These are phyloP conservation scores for Amblyjoppa fuscipennis DNA, from an alignment of 2,888 invertebrate species.

Conservation along the genomic window DNA sequence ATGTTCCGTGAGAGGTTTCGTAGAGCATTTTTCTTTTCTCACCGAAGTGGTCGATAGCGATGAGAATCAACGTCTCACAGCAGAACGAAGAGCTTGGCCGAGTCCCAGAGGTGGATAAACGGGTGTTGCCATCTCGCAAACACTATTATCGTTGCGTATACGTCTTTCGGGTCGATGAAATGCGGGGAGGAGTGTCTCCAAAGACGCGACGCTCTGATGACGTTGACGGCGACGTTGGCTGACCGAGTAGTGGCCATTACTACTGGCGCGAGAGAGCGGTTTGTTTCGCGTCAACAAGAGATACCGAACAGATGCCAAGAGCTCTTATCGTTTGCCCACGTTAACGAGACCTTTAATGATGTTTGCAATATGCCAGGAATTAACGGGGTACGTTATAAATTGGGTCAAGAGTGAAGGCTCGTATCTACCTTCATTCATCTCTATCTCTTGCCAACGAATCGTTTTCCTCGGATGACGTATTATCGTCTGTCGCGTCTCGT, in stretches of 20 bases:
- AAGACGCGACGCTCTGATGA: constrained; percentile 29
- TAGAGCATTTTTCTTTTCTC: constrained; percentile 41
- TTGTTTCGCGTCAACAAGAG: constrained; percentile 24
- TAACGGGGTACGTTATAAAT: constrained; percentile 67
- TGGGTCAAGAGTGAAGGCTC: constrained; percentile 44
- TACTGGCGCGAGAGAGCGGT: constrained; percentile 35
- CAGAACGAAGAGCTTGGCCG: constrained; percentile 16
- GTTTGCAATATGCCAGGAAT: constrained; percentile 77
- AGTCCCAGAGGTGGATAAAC: constrained; percentile 27
- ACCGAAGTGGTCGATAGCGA: constrained; percentile 55
- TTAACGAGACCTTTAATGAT: constrained; percentile 80
- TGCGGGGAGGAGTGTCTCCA: constrained; percentile 28
- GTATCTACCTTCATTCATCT: constrained; percentile 27
- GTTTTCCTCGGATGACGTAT: constrained; percentile 26
- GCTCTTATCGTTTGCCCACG: constrained; percentile 74
- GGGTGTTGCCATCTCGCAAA: constrained; percentile 45
- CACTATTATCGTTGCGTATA: constrained; percentile 48
- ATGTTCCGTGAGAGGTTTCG: neutral
- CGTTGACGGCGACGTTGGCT: constrained; percentile 55
- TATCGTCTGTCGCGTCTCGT: constrained; percentile 5
- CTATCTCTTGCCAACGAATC: constrained; percentile 26
- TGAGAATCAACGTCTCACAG: constrained; percentile 53
- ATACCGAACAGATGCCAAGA: constrained; percentile 27
- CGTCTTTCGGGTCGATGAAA: constrained; percentile 33
- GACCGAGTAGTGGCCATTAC: constrained; percentile 69